Evolutionary conservation across 2,888 invertebrate genomes (phyloP), one percentile per base, ranked within the genome.

Genomic region (Sthenelais limicola): DNA sequence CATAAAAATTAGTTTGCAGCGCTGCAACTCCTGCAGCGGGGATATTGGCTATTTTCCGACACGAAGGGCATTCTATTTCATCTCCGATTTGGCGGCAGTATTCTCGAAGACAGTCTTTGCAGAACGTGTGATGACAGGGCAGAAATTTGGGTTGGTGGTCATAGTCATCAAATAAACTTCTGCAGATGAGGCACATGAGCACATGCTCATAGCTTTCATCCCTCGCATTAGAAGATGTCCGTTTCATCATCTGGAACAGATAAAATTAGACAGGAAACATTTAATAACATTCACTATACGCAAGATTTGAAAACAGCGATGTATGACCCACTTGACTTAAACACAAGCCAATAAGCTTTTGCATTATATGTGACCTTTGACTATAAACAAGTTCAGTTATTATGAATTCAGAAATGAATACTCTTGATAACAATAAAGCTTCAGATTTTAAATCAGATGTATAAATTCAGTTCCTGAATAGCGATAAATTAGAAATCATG

Each of bases 71-170:
- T 56, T 80, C 80, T 35, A 80, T 79, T 26, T 80, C 80, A 28
- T 80, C 80, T 32, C 79, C 79, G 49, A 76, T 72, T 73, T 79
- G 80, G 9, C 71, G 56, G 32, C 77, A 75, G 54, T 80, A 80
- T 77, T 86, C 84, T 26, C 79, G 76, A 15, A 87, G 80, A 62
- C 87, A 87, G 48, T 85, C 84, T 72, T 86, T 79, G 75, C 87
- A 87, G 79, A 87, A 86, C 1, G 87, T 86, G 78, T 87, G 87
- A 69, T 87, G 87, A 73, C 87, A 87, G 21, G 85, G 85, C 21
- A 87, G 78, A 81, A 86, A 85, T 77, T 86, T 86, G 32, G 87
- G 87, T 48, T 83, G 76, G 74, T 86, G 85, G 74, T 85, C 85
- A 38, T 79, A 78, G 74, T 85, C 84, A 76, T 87, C 85, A 78